Conservation (phyloP, 2,888 invertebrate species). For the Philereme transversata region DNA sequence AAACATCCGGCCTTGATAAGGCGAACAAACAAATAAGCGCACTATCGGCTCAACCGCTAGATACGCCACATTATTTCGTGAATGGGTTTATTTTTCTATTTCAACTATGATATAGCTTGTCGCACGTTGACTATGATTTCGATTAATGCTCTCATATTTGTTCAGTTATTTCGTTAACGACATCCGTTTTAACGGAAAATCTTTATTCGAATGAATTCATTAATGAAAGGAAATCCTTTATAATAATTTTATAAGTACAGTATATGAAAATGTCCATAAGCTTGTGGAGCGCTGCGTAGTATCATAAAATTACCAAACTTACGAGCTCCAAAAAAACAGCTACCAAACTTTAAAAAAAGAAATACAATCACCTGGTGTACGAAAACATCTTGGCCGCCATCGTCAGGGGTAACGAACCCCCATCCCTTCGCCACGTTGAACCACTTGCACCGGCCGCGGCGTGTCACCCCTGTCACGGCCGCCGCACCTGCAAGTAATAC, state of each 20-base stretch:
- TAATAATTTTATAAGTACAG: too few relatives aligned
- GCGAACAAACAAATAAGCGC: constrained; percentile 80
- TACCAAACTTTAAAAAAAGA: constrained; percentile 13
- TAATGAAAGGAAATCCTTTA: too few relatives aligned
- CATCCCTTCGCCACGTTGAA: constrained; percentile 98
- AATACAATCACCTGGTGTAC: constrained; percentile 92
- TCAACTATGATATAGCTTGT: constrained; percentile 47
- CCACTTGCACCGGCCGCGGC: constrained; percentile 95
- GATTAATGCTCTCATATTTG: constrained; percentile 15
- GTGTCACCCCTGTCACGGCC: constrained; percentile 83
- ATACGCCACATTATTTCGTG: constrained; percentile 70
- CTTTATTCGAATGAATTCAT: neutral
- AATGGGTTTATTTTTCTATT: constrained; percentile 68
- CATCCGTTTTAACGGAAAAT: constrained; percentile 9
- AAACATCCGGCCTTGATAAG: constrained; percentile 84
- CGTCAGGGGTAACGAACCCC: constrained; percentile 96
- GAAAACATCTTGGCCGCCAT: constrained; percentile 95
- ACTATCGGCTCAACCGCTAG: constrained; percentile 81
- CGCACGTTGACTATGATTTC: constrained; percentile 25
- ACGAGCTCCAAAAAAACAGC: too few relatives aligned
- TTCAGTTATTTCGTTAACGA: constrained; percentile 11
- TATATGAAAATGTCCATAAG: too few relatives aligned
- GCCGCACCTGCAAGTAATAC: constrained; percentile 65
- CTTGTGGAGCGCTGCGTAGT: too few relatives aligned
- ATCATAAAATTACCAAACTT: too few relatives aligned